These are phyloP conservation scores for Crenichthys baileyi DNA, from an alignment of 2,797 vertebrate genomes.

Conservation along the genomic window DNA sequence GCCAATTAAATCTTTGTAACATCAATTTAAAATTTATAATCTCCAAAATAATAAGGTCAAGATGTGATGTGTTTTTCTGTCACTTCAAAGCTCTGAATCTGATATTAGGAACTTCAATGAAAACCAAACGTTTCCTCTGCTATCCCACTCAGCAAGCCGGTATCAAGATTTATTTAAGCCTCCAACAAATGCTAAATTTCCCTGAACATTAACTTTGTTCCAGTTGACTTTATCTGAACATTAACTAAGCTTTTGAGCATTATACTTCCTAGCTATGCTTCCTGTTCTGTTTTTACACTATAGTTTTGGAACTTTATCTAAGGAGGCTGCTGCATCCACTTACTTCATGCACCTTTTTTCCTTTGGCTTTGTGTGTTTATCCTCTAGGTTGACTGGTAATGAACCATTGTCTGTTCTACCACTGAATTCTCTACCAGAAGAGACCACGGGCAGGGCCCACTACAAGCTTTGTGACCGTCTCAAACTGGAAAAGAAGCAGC, in stretches of 20 bases:
- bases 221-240: conserved; percentile 75
- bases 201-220: conserved; percentile 77
- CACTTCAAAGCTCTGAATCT: conserved; percentile 18
- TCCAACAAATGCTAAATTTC: conserved; percentile 71
- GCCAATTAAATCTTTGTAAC: neutral
- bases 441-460: conserved; percentile 88
- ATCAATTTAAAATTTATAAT: neutral
- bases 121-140: conserved; percentile 37
- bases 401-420: conserved; percentile 97
- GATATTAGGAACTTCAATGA: conserved; percentile 10
- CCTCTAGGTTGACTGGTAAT: conserved; percentile 92
- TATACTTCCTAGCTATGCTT: conserved; percentile 51
- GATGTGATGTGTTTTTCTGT: conserved; percentile 11
- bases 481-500: conserved; percentile 98
- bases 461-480: conserved; percentile 98
- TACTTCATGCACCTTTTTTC: conserved; percentile 11
- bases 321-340: conserved; percentile 46
- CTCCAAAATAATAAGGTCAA: neutral
- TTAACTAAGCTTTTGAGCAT: conserved; percentile 70
- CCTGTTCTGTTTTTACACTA: conserved; percentile 58
- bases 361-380: conserved; percentile 47
- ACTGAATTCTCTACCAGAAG: conserved; percentile 91
- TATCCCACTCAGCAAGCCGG: conserved; percentile 39
- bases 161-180: conserved; percentile 67
- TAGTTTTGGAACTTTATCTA: conserved; percentile 62